phyloP scores from a whole-genome alignment of 2,888 invertebrate species.

The Pristionchus mayeri region DNA sequence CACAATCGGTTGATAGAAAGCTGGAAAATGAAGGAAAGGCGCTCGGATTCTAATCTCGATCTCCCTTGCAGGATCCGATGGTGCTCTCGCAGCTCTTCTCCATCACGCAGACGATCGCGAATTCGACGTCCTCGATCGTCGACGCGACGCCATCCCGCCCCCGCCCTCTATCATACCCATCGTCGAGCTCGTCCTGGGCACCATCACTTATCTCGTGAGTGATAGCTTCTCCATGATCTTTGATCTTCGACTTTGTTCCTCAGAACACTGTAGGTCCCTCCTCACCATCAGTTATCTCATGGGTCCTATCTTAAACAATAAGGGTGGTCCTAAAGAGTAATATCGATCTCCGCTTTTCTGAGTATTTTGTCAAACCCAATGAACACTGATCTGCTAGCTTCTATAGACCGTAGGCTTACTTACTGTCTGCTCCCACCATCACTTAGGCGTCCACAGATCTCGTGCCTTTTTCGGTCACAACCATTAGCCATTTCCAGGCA shows the following conservation, averaged over 20 bases:
- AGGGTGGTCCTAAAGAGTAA: too few species aligned
- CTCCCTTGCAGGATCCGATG: slow-evolving; percentile 37
- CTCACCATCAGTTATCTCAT: too few species aligned
- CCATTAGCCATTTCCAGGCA: slow-evolving; percentile 3
- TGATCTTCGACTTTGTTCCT: neutral
- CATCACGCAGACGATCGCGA: slow-evolving; percentile 4
- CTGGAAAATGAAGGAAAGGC: too few species aligned
- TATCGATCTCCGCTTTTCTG: too few species aligned
- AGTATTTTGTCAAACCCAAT: too few species aligned
- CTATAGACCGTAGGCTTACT: too few species aligned
- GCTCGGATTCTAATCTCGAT: too few species aligned
- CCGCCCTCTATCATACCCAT: slow-evolving; percentile 55
- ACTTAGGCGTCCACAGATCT: neutral
- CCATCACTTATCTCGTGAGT: slow-evolving; percentile 85
- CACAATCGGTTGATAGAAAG: neutral
- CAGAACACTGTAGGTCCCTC: too few species aligned
- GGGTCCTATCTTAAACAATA: too few species aligned
- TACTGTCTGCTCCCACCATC: too few species aligned
- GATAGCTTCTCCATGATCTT: neutral
- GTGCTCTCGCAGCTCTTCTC: slow-evolving; percentile 42
- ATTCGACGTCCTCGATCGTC: slow-evolving; percentile 2
- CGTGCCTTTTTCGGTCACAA: neutral
- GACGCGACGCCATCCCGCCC: slow-evolving; percentile 21
- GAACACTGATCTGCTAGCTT: too few species aligned
- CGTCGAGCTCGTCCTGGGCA: slow-evolving; percentile 75